Conservation (phyloP, 2,888 invertebrate species). For the Ethmia dodecea region DNA sequence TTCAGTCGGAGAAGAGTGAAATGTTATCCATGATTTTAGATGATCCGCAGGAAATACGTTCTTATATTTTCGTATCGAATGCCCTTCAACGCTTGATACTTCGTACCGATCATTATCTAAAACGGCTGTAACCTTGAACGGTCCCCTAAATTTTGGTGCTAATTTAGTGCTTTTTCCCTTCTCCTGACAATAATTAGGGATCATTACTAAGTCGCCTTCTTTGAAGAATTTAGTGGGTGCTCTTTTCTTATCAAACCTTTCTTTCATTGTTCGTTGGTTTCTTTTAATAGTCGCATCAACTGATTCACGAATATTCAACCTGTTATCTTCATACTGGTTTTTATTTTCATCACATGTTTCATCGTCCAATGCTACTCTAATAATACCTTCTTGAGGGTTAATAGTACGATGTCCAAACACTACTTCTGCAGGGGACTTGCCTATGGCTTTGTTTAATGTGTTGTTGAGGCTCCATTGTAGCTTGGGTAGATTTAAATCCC, state of each 20-base stretch:
- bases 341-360: no score
- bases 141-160: background rate
- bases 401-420: background rate
- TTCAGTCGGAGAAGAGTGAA: no score
- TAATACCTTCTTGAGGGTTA: background rate
- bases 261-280: background rate
- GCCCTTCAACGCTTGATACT: no score
- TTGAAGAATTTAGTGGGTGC: background rate
- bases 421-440: constrained; percentile 1
- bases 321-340: no score
- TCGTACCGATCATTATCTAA: background rate
- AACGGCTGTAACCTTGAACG: background rate
- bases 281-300: no score
- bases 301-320: background rate
- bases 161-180: background rate
- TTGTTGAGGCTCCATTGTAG: background rate
- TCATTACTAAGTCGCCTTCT: background rate
- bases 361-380: background rate
- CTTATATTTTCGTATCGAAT: no score
- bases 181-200: no score
- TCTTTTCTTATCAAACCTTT: background rate
- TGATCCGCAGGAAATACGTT: no score
- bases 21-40: no score
- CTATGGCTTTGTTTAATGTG: background rate
- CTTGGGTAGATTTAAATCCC: constrained; percentile 1